Percentiles rank a stretch among this genome's conserved stretches.
These are phyloP conservation scores for Boulengerochromis microlepis DNA, from an alignment of 2,113 vertebrate species.

Conservation along the genomic window DNA sequence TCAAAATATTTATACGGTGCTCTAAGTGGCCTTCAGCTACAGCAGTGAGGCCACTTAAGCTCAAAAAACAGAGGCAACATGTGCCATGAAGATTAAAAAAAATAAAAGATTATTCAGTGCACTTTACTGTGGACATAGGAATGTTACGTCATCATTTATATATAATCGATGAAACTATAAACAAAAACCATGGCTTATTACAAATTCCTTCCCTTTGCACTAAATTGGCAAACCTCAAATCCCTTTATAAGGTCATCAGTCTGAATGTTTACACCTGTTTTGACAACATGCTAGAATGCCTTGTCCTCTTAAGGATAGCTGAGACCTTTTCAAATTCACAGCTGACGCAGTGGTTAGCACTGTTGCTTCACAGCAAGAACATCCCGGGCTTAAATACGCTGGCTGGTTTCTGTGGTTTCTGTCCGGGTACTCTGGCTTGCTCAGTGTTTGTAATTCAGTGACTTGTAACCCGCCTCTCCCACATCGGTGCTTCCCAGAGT, in stretches of 20 bases:
- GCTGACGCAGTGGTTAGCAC: not conserved
- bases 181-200: not conserved
- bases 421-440: not conserved
- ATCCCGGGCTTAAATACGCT: accelerated
- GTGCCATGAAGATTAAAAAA: not conserved
- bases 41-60: not conserved
- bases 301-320: not conserved
- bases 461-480: not conserved
- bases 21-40: not conserved
- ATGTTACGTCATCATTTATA: not conserved
- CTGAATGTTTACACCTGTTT: not conserved
- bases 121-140: not conserved
- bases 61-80: not conserved
- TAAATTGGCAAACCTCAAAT: not conserved
- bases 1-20: not conserved
- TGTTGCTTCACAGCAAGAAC: not conserved
- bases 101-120: not conserved
- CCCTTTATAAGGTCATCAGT: not conserved
- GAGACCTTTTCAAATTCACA: not conserved
- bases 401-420: not conserved
- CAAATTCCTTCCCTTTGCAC: not conserved
- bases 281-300: not conserved
- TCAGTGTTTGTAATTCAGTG: not conserved
- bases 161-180: not conserved
- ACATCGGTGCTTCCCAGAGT: accelerated